phyloP scores from a whole-genome alignment of 2,113 vertebrate genomes.

The Gorsachius goisagi region DNA sequence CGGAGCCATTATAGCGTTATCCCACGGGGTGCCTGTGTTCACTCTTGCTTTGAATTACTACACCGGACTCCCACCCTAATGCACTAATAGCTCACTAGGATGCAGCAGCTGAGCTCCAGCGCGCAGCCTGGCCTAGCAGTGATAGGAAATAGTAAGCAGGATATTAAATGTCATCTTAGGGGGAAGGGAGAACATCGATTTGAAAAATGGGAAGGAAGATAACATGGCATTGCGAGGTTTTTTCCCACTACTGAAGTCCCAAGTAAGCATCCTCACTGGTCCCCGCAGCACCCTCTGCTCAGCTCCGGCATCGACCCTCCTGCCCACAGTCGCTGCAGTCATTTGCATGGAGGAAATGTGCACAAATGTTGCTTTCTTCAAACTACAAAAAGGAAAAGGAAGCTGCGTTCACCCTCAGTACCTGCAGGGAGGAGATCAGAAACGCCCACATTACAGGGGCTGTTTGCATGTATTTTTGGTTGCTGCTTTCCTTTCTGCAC shows the following conservation, averaged over 20 bases:
- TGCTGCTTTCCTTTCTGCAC: not conserved
- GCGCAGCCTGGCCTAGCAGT: not conserved
- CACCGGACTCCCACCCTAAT: not conserved
- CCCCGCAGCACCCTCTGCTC: not conserved
- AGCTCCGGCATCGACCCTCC: not conserved
- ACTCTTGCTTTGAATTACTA: not conserved
- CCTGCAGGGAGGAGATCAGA: not conserved
- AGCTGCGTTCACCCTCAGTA: not conserved
- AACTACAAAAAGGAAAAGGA: constrained; percentile 1
- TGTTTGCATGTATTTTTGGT: not conserved
- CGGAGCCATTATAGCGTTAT: not conserved
- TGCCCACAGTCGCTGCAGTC: fast-evolving
- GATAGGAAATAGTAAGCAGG: not conserved
- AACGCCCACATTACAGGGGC: not conserved
- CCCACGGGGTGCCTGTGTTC: not conserved
- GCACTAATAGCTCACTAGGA: not conserved
- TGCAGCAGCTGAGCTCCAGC: constrained; percentile 46
- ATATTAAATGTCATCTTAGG: not conserved
- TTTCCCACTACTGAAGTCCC: not conserved
- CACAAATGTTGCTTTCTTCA: not conserved
- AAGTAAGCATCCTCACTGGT: not conserved
- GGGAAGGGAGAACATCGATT: not conserved
- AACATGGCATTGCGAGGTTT: not conserved
- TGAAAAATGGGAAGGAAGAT: not conserved
- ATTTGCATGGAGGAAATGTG: not conserved